Conservation (phyloP, 2,888 invertebrate species). For the Bimastos eiseni region DNA sequence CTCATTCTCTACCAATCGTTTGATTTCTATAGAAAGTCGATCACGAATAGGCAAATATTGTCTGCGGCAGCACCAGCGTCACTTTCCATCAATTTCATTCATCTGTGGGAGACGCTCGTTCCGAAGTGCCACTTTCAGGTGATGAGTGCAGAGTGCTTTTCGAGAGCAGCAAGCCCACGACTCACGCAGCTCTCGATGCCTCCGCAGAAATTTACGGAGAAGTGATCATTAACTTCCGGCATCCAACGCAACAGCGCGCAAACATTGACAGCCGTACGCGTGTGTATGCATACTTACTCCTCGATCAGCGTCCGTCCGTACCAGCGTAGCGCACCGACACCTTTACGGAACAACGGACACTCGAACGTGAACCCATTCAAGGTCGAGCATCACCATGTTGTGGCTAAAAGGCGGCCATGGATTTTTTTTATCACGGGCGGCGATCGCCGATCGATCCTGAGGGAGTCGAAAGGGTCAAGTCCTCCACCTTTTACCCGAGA, state of each 20-base stretch:
- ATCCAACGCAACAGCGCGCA: background rate
- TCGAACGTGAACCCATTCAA: background rate
- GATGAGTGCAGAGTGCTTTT: background rate
- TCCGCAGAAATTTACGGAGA: background rate
- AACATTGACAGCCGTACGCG: background rate
- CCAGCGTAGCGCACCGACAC: background rate
- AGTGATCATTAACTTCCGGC: background rate
- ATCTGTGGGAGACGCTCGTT: background rate
- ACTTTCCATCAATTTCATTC: background rate
- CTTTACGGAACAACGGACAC: background rate
- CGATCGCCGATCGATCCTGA: too few species aligned
- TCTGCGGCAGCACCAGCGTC: background rate
- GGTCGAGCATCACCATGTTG: background rate
- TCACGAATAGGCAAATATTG: background rate
- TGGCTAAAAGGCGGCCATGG: background rate
- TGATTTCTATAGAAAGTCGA: background rate
- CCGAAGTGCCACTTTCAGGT: constrained; percentile 5
- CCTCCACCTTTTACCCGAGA: too few species aligned
- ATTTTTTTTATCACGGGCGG: too few species aligned
- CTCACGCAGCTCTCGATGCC: background rate
- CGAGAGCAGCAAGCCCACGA: background rate
- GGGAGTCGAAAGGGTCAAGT: too few species aligned
- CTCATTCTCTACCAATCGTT: background rate
- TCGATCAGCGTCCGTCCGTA: background rate
- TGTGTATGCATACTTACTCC: too few species aligned